Percentiles rank a stretch among this genome's conserved stretches.
Evolutionary conservation across 2,888 invertebrate species (phyloP).

Genomic region (Amblyjoppa fuscipennis): DNA sequence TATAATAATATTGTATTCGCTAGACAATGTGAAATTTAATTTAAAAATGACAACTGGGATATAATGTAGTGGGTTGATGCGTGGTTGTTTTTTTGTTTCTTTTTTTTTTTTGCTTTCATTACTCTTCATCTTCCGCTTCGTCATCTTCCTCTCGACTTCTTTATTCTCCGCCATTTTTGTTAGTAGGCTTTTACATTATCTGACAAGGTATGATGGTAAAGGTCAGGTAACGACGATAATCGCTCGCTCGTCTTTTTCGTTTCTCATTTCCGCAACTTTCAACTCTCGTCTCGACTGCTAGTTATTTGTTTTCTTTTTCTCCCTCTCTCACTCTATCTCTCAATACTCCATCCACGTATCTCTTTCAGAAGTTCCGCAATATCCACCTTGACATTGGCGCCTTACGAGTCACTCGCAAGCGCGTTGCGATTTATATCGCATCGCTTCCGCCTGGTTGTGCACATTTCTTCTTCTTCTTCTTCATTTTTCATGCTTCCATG

Average conservation of each 20-base stretch:
- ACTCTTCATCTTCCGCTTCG: slow-evolving; percentile 55
- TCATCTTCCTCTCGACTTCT: slow-evolving; percentile 60
- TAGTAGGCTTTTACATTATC: slow-evolving; percentile 39
- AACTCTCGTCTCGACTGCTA: slow-evolving; percentile 40
- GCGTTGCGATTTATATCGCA: neutral
- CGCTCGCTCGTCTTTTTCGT: slow-evolving; percentile 32
- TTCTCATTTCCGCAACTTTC: slow-evolving; percentile 36
- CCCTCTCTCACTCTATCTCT: slow-evolving; percentile 59
- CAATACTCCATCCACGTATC: slow-evolving; percentile 17
- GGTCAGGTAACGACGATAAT: slow-evolving; percentile 38
- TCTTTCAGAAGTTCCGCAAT: slow-evolving; percentile 20
- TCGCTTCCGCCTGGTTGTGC: neutral
- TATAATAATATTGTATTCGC: slow-evolving; percentile 83
- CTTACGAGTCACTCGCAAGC: neutral
- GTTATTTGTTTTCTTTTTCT: slow-evolving; percentile 49
- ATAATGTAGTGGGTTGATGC: slow-evolving; percentile 80
- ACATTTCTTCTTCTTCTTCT: neutral
- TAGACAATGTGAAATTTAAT: slow-evolving; percentile 84
- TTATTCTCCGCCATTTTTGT: slow-evolving; percentile 44
- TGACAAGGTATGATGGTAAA: slow-evolving; percentile 52
- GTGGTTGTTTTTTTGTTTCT: slow-evolving; percentile 67
- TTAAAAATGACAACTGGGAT: slow-evolving; percentile 81
- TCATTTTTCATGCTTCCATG: neutral
- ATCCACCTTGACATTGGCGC: neutral
- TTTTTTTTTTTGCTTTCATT: slow-evolving; percentile 36